Percentiles rank a stretch among this genome's conserved stretches.
phyloP scores from a whole-genome alignment of 2,888 invertebrate species.

The Balanococcus diminutus region DNA sequence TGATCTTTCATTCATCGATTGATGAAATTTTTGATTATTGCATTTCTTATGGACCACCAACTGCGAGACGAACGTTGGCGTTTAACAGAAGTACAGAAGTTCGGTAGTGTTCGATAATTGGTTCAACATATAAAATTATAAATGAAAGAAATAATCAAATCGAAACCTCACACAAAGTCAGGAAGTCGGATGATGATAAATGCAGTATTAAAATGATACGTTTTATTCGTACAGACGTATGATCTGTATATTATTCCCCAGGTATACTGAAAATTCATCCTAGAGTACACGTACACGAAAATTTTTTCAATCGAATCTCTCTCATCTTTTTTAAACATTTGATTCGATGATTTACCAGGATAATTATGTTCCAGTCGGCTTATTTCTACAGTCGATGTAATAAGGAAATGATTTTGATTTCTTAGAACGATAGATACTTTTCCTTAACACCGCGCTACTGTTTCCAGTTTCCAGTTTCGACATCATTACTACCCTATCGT shows the following conservation, averaged over 20 bases:
- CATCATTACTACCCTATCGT: slow-evolving; percentile 1
- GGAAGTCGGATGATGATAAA: neutral
- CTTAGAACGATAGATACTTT: slow-evolving; percentile 41
- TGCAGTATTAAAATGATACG: neutral
- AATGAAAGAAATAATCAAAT: neutral
- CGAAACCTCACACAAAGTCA: slow-evolving; percentile 36
- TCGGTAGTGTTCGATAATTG: slow-evolving; percentile 12
- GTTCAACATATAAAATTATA: too few species aligned
- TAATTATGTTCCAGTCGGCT: slow-evolving; percentile 49
- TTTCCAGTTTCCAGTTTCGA: neutral
- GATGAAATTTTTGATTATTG: neutral
- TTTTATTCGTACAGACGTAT: neutral
- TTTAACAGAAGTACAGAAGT: neutral
- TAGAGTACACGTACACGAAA: neutral
- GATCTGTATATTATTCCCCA: slow-evolving; percentile 7
- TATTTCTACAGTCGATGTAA: slow-evolving; percentile 36
- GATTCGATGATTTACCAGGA: slow-evolving; percentile 42
- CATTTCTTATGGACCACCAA: neutral
- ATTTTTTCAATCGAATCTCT: neutral
- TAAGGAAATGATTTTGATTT: slow-evolving; percentile 52
- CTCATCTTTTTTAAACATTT: slow-evolving; percentile 9
- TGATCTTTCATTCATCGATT: neutral
- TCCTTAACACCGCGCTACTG: slow-evolving; percentile 37
- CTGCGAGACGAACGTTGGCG: neutral
- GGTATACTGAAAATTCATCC: slow-evolving; percentile 10